These are phyloP conservation scores for Aporrectodea caliginosa DNA, from an alignment of 1,140 invertebrate genomes.

Conservation along the genomic window DNA sequence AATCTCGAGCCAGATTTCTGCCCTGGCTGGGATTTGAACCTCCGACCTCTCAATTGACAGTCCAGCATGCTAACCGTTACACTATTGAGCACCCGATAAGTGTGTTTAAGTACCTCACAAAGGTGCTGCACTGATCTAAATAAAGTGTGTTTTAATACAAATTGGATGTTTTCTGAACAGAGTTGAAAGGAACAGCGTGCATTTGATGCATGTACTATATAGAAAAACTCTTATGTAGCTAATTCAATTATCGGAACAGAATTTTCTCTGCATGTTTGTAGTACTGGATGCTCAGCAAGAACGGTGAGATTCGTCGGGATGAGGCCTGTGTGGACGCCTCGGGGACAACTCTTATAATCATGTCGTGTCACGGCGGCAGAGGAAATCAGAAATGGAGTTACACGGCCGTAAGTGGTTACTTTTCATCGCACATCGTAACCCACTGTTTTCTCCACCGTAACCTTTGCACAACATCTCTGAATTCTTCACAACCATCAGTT, in stretches of 20 bases:
- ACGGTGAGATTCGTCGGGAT: background rate
- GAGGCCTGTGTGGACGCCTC: background rate
- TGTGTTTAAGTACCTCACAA: no score
- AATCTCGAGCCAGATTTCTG: background rate
- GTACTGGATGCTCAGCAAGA: background rate
- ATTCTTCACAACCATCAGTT: no score
- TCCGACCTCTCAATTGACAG: no score
- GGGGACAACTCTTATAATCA: background rate
- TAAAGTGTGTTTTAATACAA: background rate
- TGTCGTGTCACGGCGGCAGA: background rate
- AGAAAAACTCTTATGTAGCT: background rate
- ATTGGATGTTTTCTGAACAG: background rate
- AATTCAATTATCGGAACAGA: background rate
- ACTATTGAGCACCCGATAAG: no score
- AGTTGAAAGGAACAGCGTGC: background rate
- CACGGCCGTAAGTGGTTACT: background rate
- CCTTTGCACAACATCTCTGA: no score
- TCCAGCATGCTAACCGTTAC: no score
- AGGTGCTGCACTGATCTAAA: background rate
- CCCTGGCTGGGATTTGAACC: background rate
- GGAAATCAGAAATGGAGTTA: background rate
- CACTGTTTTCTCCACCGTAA: no score
- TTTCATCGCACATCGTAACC: no score
- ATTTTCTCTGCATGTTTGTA: background rate
- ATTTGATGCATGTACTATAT: background rate